These are phyloP conservation scores for Phylloscopus trochiloides DNA, from an alignment of 2,113 vertebrate species.

Conservation along the genomic window DNA sequence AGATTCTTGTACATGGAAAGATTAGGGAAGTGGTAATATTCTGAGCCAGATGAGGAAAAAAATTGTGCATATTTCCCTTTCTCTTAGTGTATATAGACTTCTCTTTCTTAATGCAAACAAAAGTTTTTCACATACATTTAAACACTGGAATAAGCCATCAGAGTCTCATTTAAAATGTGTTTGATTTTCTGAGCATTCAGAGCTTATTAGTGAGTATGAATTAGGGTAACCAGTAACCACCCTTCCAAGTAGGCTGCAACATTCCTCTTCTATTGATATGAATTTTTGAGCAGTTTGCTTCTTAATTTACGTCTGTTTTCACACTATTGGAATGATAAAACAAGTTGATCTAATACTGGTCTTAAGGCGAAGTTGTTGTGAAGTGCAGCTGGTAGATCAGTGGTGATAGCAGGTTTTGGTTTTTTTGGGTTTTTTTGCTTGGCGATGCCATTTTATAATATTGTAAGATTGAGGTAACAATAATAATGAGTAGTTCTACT, in stretches of 20 bases:
- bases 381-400: background rate
- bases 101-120: background rate
- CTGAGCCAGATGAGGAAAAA: background rate
- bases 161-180: background rate
- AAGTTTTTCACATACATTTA: background rate
- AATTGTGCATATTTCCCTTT: background rate
- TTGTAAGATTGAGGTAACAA: background rate
- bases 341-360: background rate
- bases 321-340: background rate
- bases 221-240: background rate
- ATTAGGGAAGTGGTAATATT: background rate
- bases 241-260: background rate
- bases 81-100: background rate
- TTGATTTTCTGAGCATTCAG: background rate
- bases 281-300: background rate
- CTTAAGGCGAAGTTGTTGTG: too few species aligned
- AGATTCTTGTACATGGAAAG: background rate
- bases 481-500: too few species aligned
- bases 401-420: too few species aligned
- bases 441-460: background rate
- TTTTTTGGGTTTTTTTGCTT: too few species aligned
- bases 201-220: background rate
- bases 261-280: too few species aligned
- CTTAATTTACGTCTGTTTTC: background rate
- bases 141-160: background rate